Conservation (phyloP, 2,797 vertebrate species). For the Molossus molossus region DNA sequence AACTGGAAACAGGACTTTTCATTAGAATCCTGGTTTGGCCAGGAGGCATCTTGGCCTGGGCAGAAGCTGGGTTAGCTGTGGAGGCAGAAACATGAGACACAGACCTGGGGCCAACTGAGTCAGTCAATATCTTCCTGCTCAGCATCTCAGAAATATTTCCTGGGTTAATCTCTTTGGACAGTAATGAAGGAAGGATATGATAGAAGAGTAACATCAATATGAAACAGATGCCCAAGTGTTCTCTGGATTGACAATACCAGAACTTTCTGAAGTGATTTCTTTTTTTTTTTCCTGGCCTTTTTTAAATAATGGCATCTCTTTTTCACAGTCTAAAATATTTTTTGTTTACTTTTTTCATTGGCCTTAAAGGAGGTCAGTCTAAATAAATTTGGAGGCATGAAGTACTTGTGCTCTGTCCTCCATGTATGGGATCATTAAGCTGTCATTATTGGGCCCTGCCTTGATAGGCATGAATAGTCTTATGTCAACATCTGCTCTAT, state of each 20-base stretch:
- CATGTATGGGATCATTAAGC: neutral
- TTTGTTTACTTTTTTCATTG: conserved; percentile 12
- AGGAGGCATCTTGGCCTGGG: neutral
- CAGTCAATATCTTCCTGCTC: conserved; percentile 64
- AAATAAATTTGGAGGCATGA: neutral
- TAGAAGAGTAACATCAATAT: conserved; percentile 17
- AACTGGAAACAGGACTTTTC: conserved; percentile 49
- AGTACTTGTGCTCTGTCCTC: neutral
- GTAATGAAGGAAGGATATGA: conserved; percentile 34
- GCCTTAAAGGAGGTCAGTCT: neutral
- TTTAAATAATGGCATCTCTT: conserved; percentile 30
- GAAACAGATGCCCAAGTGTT: conserved; percentile 19
- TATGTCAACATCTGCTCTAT: neutral
- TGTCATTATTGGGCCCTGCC: neutral
- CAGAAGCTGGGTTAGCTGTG: conserved; percentile 1
- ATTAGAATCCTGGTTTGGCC: conserved; percentile 32
- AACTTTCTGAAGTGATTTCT: conserved; percentile 12
- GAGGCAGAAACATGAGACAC: conserved; percentile 62
- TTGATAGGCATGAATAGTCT: neutral
- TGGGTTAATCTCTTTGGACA: conserved; percentile 36
- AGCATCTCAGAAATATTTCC: conserved; percentile 69
- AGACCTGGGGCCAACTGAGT: neutral
- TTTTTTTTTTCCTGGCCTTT: neutral
- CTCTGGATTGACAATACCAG: neutral
- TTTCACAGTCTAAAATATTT: neutral